Evolutionary conservation across 64 coral and sea anemone genomes (phyloP).

Genomic region (Hydrozoanthus tunicans): DNA sequence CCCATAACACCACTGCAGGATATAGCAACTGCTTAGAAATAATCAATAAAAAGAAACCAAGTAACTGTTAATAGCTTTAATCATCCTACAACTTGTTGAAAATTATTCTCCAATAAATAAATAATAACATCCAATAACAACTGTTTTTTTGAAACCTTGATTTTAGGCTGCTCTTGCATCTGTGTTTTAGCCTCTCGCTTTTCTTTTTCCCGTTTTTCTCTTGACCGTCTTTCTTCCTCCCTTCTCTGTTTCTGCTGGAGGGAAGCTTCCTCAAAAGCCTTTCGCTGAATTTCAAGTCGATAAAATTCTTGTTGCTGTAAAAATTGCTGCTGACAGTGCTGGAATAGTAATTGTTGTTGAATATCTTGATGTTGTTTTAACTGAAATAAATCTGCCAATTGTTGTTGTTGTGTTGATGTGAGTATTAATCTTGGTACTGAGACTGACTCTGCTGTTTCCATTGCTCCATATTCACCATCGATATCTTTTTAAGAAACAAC

Average conservation of each 20-base stretch:
- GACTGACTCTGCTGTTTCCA: conserved; percentile 34
- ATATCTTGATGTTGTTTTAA: conserved; percentile 56
- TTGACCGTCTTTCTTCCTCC: conserved; percentile 33
- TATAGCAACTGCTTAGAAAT: too few relatives aligned
- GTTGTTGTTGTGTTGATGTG: conserved; percentile 47
- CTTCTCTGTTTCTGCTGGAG: conserved; percentile 49
- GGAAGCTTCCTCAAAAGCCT: conserved; percentile 15
- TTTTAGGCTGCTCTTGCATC: conserved; percentile 52
- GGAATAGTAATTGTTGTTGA: conserved; percentile 52
- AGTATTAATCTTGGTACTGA: conserved; percentile 35
- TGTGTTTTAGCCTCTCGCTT: conserved; percentile 14
- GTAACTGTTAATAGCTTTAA: too few relatives aligned
- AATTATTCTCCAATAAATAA: not conserved
- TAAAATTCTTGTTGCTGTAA: conserved; percentile 31
- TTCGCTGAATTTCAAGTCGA: conserved; percentile 34
- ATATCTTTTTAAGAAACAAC: conserved; percentile 24
- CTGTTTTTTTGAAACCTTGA: conserved; percentile 14
- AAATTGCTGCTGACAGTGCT: conserved; percentile 49
- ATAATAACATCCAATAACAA: too few relatives aligned
- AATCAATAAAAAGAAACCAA: too few relatives aligned
- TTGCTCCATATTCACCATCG: conserved; percentile 51
- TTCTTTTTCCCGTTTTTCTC: conserved; percentile 36
- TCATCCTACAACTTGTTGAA: not conserved
- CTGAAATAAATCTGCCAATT: conserved; percentile 44
- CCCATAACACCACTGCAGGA: not conserved